A percentile compares a stretch with the other conserved stretches of the same genome.
phyloP scores from a whole-genome alignment of 2,888 invertebrate species.

The Reticulitermes lucifugus region DNA sequence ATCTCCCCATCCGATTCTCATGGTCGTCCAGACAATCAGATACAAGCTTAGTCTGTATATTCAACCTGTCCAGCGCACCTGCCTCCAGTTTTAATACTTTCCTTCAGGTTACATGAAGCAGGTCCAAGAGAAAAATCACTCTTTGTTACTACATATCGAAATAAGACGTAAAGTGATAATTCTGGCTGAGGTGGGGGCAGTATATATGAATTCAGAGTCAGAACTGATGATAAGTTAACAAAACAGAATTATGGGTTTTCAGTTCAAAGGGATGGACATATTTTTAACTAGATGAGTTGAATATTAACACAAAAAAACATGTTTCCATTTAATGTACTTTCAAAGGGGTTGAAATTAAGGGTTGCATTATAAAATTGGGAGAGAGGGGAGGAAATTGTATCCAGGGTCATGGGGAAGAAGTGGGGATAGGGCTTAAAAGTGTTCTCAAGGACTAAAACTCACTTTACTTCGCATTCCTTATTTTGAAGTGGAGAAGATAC shows the following conservation, averaged over 20 bases:
- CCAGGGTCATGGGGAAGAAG: conserved; percentile 9
- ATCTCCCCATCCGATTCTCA: not conserved
- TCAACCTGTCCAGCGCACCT: too few species aligned
- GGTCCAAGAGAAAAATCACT: not conserved
- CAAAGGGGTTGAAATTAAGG: not conserved
- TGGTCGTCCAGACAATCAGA: not conserved
- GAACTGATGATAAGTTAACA: too few species aligned
- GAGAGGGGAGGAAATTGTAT: not conserved
- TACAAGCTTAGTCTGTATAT: not conserved
- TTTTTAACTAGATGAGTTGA: too few species aligned
- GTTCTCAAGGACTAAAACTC: conserved; percentile 8
- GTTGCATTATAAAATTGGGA: not conserved
- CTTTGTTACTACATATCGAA: not conserved
- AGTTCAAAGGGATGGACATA: too few species aligned
- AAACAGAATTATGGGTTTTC: too few species aligned
- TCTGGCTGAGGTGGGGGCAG: not conserved
- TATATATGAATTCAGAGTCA: not conserved
- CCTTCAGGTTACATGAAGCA: not conserved
- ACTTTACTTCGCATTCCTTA: not conserved
- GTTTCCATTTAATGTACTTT: too few species aligned
- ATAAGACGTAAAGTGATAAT: too few species aligned
- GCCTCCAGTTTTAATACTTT: not conserved
- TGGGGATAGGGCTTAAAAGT: conserved; percentile 8
- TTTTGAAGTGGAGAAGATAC: not conserved
- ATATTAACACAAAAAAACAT: too few species aligned